Conservation (phyloP, 2,888 invertebrate genomes). For the Ryuthela nishihirai region DNA sequence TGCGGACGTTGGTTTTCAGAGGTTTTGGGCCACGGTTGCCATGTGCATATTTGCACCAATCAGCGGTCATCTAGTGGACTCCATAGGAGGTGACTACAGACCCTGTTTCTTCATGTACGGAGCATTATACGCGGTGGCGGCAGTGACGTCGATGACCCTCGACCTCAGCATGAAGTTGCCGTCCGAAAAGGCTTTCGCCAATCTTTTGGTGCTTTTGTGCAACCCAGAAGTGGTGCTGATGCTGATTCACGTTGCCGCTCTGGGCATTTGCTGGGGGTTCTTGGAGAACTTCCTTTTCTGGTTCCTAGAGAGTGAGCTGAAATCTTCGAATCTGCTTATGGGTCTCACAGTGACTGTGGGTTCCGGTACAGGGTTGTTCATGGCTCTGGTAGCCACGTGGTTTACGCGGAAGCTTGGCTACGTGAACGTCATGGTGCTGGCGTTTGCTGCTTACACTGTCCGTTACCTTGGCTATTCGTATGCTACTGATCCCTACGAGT, state of each 20-base stretch:
- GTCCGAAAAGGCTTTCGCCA: slow-evolving; percentile 51
- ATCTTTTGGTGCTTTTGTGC: slow-evolving; percentile 4
- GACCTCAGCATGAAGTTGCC: slow-evolving; percentile 69
- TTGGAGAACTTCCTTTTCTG: slow-evolving; percentile 77
- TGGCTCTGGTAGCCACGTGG: slow-evolving; percentile 70
- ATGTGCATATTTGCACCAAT: slow-evolving; percentile 26
- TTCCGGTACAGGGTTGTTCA: slow-evolving; percentile 68
- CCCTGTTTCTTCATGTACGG: slow-evolving; percentile 65
- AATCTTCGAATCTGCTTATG: slow-evolving; percentile 70
- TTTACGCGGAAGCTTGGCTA: slow-evolving; percentile 69
- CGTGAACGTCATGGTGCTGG: slow-evolving; percentile 71
- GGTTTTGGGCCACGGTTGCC: slow-evolving; percentile 15
- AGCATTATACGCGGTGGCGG: slow-evolving; percentile 64
- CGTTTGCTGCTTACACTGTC: slow-evolving; percentile 70
- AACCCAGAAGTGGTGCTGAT: slow-evolving; percentile 15
- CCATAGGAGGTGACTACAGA: background rate
- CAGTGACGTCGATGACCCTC: slow-evolving; percentile 65
- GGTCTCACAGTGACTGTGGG: slow-evolving; percentile 75
- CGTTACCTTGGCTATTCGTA: slow-evolving; percentile 59
- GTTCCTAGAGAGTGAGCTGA: slow-evolving; percentile 67
- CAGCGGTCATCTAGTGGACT: slow-evolving; percentile 14
- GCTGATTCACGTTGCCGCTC: slow-evolving; percentile 12
- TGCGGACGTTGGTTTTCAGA: slow-evolving; percentile 25
- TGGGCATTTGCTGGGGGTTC: slow-evolving; percentile 74
- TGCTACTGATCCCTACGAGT: slow-evolving; percentile 10